These are phyloP conservation scores for Coccyzus lansbergi DNA, from an alignment of 2,797 vertebrate genomes.

Conservation along the genomic window DNA sequence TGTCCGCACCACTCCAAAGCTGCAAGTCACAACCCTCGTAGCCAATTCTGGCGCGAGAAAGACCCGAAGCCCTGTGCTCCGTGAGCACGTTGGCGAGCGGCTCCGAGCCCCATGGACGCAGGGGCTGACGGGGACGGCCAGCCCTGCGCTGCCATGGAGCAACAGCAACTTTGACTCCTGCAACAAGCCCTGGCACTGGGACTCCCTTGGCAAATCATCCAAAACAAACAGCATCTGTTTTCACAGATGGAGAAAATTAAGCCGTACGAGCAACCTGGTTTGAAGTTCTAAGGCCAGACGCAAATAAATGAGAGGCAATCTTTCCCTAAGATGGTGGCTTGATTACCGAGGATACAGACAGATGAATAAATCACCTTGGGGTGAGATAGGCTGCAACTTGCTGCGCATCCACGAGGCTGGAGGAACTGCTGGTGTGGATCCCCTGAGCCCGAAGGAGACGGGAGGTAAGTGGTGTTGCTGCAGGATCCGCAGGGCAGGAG, in stretches of 20 bases:
- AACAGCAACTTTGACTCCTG: constrained; percentile 24
- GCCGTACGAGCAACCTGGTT: constrained; percentile 56
- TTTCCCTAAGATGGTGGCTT: constrained; percentile 62
- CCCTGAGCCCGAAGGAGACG: not conserved
- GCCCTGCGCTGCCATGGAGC: not conserved
- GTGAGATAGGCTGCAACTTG: constrained; percentile 64
- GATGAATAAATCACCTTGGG: constrained; percentile 66
- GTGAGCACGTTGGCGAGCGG: fast-evolving
- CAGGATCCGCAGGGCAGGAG: not conserved
- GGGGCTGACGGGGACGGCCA: not conserved
- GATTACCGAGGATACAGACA: constrained; percentile 57
- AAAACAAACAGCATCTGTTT: constrained; percentile 72
- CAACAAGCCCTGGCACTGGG: constrained; percentile 50
- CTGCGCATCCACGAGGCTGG: not conserved
- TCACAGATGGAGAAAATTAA: constrained; percentile 71
- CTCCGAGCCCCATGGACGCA: not conserved
- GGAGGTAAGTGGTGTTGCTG: constrained; percentile 5
- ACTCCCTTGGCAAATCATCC: constrained; percentile 64
- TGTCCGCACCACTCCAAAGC: fast-evolving
- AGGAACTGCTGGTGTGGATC: constrained; percentile 26
- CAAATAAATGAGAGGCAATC: constrained; percentile 68
- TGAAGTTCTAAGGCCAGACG: constrained; percentile 67
- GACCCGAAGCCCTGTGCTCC: fast-evolving
- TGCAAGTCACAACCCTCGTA: not conserved
- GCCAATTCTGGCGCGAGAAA: fast-evolving